Evolutionary conservation across 2,113 vertebrate genomes (phyloP), one percentile per base, ranked within the genome.

Genomic region (Psettodes erumei): DNA sequence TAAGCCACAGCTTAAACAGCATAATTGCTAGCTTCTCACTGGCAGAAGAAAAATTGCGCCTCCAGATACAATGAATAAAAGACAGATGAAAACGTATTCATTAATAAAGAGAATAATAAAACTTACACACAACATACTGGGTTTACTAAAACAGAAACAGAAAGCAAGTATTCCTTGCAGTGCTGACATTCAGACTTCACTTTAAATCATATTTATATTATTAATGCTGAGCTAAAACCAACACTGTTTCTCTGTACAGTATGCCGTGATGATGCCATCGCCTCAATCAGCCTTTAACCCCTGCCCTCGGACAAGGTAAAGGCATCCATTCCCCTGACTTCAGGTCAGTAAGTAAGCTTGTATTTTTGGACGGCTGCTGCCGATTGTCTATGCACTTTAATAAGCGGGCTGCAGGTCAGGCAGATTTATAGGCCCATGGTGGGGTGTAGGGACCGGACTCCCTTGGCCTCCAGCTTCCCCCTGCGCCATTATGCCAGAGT

Each of bases 391-490:
- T 96, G 95, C 95, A 96, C 94, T 96, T 96, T 95, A 93, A 94
- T 96, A 95, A 96, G 93, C 94, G 90, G 93, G 92, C 95, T 92
- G 94, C 95, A 93, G 95, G 94, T 95, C 93, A 91, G 89, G 91
- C 94, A 96, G 98, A 98, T 98, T 97, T 98, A 98, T 97, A 93
- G 95, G 95, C 95, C 95, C 93, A 89, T 94, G 95, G 96, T 95
- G 94, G 95, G 95, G 95, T 94, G 94, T 95, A 95, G 96, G 95
- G 96, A 96, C 95, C 93, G 94, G 95, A 96, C 96, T 97, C 96
- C 96, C 94, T 93, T 96, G 96, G 96, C 96, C 96, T 97, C 96
- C 95, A 95, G 95, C 95, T 96, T 96, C 95, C 91, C 95, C 95
- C 94, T 94, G 81, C 72, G 76, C 95, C 96, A 97, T 96, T 97